Evolutionary conservation across 2,113 vertebrate species (phyloP), one percentile per base, ranked within the genome.

Genomic region (Stercorarius parasiticus): DNA sequence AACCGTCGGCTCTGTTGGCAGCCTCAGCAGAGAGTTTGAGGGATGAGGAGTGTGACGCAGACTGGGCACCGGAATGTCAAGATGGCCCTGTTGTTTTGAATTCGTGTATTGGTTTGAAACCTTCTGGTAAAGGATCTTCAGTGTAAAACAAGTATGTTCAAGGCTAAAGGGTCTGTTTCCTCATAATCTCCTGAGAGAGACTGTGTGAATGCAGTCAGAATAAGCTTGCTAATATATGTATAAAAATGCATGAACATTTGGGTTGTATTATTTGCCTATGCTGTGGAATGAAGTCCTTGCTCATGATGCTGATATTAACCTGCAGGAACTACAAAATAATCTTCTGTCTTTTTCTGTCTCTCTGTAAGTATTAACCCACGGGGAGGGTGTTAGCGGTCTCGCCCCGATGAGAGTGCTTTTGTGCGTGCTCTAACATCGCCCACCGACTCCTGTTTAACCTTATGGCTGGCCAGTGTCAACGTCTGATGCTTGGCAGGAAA

Each of bases 211-310:
- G 50, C 12, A 61, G 55, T 34, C 81, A 58, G 55, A 58, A 81
- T 72, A 50, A 88, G 56, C 86, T 89, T 86, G 59, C 34, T 90
- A 40, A 50, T 71, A 59, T 79, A 5, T 23, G 29, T 89, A 32
- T 87, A 86, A 67, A 91, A 95, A 61, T n/a, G 92, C 96, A 93
- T 85, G 94, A 43, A 66, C 25, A 18, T 25, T 78, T 82, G 15
- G 76, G 3, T 73, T 62, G 45, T 61, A n/a, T 66, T 40, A 22
- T 23, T 76, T 13, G 14, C 27, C 45, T n/a, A 10, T 65, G 40
- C 83, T 65, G 20, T 72, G 76, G 42, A 45, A 38, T 79, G 70
- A 89, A 56, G 21, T 47, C 40, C 59, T 55, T 94, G 66, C 93
- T 96, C 13, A 12, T 59, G 52, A 5, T 8, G 66, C 87, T 97